Base-by-base conservation (phyloP, 2,888 invertebrate species). In the Camptogramma bilineatum region DNA sequence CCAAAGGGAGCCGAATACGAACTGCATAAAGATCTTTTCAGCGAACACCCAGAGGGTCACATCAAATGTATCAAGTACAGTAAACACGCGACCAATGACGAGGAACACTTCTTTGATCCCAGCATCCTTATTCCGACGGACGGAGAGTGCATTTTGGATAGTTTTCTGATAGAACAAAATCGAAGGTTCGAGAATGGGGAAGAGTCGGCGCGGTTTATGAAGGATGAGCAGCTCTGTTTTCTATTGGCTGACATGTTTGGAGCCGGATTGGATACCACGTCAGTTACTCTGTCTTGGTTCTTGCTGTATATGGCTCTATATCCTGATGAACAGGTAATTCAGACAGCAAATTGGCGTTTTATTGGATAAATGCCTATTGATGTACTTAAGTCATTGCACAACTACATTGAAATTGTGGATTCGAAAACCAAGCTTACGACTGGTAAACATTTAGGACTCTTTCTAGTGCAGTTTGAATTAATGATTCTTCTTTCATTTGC, bases 211-310 rank as follows among this genome's bases (percentile, higher is more conserved):
- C 81, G 83, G 56, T 94, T 94, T 72, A 95, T 95, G 79, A 95
- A 91, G 16, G 94, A 95, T 71, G 93, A 94, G 58, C 97, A 98
- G 80, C 89, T 97, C 78, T 87, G 95, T 72, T 96, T 96, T 82
- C 90, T 97, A 28, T 81, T 97, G 65, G 96, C 96, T 2, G 98
- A 98, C 85, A 91, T 98, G 79, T 97, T 97, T 79, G 97, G 97
- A 0, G 98, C 98, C 13, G 97, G 97, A 4, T 94, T 97, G 55
- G 98, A 98, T 76, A 98, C 98, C 0, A 96, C 97, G 0, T 87
- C 97, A 61, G 95, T 96, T 0, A 97, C 97, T 0, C 79, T 98
- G 31, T 94, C 96, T 31, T 98, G 98, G 98, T 96, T 96, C 76
- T 84, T 98, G 16, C 89, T 98, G 17, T 97, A 95, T 72, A 94